Evolutionary conservation across 2,888 invertebrate species (phyloP), one percentile per base, ranked within the genome.

Genomic region (Oasisia sp.): DNA sequence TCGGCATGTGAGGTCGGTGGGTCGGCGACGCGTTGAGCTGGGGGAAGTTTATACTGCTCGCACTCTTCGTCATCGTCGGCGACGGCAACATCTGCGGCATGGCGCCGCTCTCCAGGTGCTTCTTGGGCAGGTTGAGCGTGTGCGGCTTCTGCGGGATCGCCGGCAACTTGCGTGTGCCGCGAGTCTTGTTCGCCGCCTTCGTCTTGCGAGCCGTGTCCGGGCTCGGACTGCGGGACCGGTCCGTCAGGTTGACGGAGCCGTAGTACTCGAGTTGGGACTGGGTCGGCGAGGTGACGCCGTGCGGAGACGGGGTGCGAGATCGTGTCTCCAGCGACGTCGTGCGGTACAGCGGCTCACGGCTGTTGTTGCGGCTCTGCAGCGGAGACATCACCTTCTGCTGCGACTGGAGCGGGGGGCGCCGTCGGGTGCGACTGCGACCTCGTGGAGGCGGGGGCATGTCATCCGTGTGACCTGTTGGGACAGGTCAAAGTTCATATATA

Each of bases 11-110:
- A 45, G 95, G 95, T 0, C 91, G 32, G 92, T 95, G 98, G 95
- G 99, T 99, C 95, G 99, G 99, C 96, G 99, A 99, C 95, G 98
- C 98, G 97, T 98, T 99, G 96, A 99, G 97, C 97, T 98, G 98
- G 95, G 98, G 98, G 97, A 99, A 99, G 97, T 99, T 98, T 90
- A 98, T 97, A 93, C 95, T 96, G 91, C 95, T 95, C 27, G 96
- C 96, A 89, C 95, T 95, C 92, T 94, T 95, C 32, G 96, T 96
- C 91, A 96, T 95, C 32, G 96, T 96, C 14, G 96, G 97, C 90
- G 96, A 96, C 92, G 96, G 96, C 94, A 96, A 95, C 92, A 96
- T 96, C 92, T 95, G 95, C 58, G 96, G 96, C 95, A 96, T 96
- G 7, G 50, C 45, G 19, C 45, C 45, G 27, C 32, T 92, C 56